phyloP scores from a whole-genome alignment of 2,797 vertebrate species.

The Phalanger gymnotis region DNA sequence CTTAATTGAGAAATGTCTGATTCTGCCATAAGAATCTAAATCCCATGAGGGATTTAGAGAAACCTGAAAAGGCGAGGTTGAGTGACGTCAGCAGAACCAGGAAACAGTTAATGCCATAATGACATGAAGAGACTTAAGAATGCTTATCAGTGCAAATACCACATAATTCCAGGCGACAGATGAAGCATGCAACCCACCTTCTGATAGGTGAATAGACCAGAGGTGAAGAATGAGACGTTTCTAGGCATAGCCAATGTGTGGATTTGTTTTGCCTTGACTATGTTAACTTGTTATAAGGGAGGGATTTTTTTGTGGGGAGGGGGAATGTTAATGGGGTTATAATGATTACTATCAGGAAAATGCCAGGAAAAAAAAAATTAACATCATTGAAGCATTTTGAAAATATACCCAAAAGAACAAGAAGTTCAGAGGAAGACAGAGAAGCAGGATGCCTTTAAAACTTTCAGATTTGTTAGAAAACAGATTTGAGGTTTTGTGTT shows the following conservation, averaged over 20 bases:
- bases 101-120: not conserved
- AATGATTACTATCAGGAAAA: not conserved
- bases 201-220: not conserved
- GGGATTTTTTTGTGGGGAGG: not conserved
- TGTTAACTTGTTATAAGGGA: not conserved
- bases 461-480: not conserved
- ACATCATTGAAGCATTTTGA: not conserved
- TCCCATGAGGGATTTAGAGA: not conserved
- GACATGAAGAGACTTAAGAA: not conserved
- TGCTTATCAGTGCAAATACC: not conserved
- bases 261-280: not conserved
- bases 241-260: not conserved
- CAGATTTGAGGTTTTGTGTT: not conserved
- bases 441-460: not conserved
- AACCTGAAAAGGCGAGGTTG: not conserved
- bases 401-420: not conserved
- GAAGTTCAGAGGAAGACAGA: not conserved
- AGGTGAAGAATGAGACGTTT: not conserved
- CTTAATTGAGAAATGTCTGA: not conserved
- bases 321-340: not conserved
- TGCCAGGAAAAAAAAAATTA: not conserved
- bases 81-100: not conserved
- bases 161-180: not conserved
- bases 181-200: not conserved
- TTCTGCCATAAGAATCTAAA: not conserved